Evolutionary conservation across 2,797 vertebrate genomes (phyloP).

Genomic region (Myotis vivesi): DNA sequence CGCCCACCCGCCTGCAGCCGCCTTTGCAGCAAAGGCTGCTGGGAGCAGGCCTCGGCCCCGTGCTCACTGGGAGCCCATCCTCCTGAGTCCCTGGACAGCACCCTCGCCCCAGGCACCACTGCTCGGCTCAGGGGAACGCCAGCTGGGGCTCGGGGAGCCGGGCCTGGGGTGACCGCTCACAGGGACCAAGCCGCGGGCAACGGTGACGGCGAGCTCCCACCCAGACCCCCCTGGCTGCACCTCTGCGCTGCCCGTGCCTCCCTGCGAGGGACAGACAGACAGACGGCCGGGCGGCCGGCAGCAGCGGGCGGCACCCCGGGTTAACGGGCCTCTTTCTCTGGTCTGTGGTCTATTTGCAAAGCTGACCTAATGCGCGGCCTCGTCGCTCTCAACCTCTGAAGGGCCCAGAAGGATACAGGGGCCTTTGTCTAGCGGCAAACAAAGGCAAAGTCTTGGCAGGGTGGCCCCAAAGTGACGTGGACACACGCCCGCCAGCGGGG

Average conservation of each 20-base stretch:
- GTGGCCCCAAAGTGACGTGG: conserved; percentile 31
- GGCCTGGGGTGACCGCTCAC: no score
- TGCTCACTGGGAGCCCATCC: no score
- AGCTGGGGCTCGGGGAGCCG: accelerated
- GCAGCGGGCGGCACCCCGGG: accelerated
- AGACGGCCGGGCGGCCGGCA: neutral
- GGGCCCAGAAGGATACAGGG: conserved; percentile 52
- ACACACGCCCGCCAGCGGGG: accelerated
- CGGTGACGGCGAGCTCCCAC: neutral
- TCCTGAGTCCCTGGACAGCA: neutral
- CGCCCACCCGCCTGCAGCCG: neutral
- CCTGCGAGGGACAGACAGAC: neutral
- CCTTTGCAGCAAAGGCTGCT: neutral
- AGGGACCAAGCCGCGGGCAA: accelerated
- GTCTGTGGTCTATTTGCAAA: conserved; percentile 40
- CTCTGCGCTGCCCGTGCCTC: neutral
- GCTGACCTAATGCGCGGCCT: conserved; percentile 63
- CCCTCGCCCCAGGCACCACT: neutral
- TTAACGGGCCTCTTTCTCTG: neutral
- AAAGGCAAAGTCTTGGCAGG: conserved; percentile 55
- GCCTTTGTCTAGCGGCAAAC: conserved; percentile 61
- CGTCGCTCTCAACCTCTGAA: conserved; percentile 45
- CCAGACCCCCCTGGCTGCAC: neutral
- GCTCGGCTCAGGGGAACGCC: neutral
- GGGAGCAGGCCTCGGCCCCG: no score